Evolutionary conservation across 2,797 vertebrate species (phyloP).

Genomic region (Crenuchus spilurus): DNA sequence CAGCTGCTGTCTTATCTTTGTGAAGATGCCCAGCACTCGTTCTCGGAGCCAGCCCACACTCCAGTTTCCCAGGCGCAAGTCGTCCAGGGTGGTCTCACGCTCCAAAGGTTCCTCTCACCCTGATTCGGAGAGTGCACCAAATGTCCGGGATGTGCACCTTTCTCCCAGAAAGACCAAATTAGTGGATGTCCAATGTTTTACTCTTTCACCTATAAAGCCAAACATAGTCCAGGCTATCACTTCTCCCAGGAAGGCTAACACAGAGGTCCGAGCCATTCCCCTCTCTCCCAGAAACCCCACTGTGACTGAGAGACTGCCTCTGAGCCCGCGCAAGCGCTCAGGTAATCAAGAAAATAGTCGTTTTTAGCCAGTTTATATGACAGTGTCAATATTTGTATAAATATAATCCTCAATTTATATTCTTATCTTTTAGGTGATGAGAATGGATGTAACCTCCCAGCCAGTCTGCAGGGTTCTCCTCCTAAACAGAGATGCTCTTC

Average conservation of each 20-base stretch:
- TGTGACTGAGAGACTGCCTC: conserved; percentile 70
- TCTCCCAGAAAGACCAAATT: conserved; percentile 46
- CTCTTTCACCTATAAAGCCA: conserved; percentile 38
- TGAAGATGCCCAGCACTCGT: conserved; percentile 83
- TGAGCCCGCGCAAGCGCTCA: conserved; percentile 91
- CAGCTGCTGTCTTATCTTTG: conserved; percentile 4
- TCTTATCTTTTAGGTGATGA: conserved; percentile 80
- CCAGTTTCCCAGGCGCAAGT: conserved; percentile 83
- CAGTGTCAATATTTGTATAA: not conserved
- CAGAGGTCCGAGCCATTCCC: not conserved
- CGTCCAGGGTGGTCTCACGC: conserved; percentile 52
- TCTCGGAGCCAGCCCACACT: conserved; percentile 83
- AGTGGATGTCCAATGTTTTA: not conserved
- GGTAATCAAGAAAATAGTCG: conserved; percentile 67
- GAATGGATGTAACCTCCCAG: conserved; percentile 85
- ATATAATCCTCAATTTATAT: not conserved
- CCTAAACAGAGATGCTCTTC: conserved; percentile 81
- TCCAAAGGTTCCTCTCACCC: conserved; percentile 38
- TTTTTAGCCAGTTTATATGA: not conserved
- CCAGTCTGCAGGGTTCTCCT: conserved; percentile 78
- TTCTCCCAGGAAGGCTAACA: conserved; percentile 25
- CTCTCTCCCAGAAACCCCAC: conserved; percentile 28
- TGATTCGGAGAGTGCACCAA: not conserved
- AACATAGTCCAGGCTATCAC: not conserved
- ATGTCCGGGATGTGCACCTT: not conserved